phyloP scores from a whole-genome alignment of 23 tunicate species.

The Styela clava region DNA sequence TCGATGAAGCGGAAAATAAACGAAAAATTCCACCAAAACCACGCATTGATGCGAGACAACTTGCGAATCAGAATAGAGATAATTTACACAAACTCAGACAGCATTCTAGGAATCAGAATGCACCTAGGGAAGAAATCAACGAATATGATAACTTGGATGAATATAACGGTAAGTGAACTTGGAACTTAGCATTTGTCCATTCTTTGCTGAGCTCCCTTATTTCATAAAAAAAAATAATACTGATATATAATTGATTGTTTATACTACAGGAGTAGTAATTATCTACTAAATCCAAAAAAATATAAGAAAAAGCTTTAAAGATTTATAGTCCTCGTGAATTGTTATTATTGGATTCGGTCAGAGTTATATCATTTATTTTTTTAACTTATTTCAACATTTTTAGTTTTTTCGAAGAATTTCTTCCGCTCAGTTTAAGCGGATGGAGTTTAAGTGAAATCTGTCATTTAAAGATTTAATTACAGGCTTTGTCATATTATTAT shows the following conservation, averaged over 20 bases:
- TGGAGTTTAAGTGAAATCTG: neutral
- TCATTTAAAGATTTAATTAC: neutral
- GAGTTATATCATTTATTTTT: no score
- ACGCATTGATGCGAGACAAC: neutral
- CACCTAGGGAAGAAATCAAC: conserved; percentile 24
- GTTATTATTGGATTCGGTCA: no score
- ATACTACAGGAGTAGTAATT: no score
- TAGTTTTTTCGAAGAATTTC: neutral
- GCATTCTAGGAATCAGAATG: neutral
- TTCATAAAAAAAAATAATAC: no score
- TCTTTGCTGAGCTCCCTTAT: no score
- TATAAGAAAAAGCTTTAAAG: no score
- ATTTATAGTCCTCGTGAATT: no score
- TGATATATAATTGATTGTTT: no score
- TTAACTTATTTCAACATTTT: no score
- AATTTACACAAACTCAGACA: neutral
- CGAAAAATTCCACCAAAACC: conserved; percentile 5
- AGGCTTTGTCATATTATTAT: neutral
- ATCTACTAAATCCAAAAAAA: no score
- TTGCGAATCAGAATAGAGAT: neutral
- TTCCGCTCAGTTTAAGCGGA: neutral
- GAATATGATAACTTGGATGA: conserved; percentile 79
- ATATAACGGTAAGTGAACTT: conserved; percentile 50
- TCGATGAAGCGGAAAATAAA: neutral
- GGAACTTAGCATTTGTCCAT: no score